Percentiles rank a stretch among this genome's conserved stretches.
Evolutionary conservation across 2,113 vertebrate species (phyloP).

Genomic region (Fregata magnificens): DNA sequence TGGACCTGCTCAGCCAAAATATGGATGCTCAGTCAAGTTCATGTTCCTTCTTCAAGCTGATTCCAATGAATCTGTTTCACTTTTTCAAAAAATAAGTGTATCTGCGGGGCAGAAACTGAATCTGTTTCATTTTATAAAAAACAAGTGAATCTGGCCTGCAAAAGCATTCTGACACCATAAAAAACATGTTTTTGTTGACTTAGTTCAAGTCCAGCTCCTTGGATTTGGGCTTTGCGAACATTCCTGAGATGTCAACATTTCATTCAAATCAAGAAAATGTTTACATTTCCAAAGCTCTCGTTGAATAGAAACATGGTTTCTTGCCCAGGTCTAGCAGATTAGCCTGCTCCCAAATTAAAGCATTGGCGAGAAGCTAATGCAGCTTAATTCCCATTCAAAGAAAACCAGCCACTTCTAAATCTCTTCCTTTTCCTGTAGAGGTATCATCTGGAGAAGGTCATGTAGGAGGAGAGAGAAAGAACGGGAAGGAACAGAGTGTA

Average conservation of each 20-base stretch:
- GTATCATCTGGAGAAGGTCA: not conserved
- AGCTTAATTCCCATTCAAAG: constrained; percentile 9
- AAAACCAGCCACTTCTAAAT: constrained; percentile 3
- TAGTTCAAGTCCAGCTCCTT: not conserved
- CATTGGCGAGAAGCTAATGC: not conserved
- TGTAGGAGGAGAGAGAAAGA: not conserved
- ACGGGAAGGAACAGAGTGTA: not conserved
- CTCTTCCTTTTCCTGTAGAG: not conserved
- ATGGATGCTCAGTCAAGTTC: not conserved
- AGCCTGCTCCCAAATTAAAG: not conserved
- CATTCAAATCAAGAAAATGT: not conserved
- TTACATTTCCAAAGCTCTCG: not conserved
- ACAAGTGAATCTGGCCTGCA: not conserved
- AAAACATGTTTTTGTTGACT: not conserved
- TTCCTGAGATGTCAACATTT: not conserved
- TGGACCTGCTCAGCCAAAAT: not conserved
- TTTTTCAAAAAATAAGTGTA: not conserved
- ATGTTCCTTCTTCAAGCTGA: not conserved
- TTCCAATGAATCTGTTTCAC: not conserved
- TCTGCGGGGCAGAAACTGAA: not conserved
- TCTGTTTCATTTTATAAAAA: not conserved
- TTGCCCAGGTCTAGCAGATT: constrained; percentile 19
- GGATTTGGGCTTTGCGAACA: not conserved
- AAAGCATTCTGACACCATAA: not conserved
- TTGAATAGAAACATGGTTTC: constrained; percentile 4